Evolutionary conservation across 2,113 vertebrate genomes (phyloP).

Genomic region (Pogona vitticeps): DNA sequence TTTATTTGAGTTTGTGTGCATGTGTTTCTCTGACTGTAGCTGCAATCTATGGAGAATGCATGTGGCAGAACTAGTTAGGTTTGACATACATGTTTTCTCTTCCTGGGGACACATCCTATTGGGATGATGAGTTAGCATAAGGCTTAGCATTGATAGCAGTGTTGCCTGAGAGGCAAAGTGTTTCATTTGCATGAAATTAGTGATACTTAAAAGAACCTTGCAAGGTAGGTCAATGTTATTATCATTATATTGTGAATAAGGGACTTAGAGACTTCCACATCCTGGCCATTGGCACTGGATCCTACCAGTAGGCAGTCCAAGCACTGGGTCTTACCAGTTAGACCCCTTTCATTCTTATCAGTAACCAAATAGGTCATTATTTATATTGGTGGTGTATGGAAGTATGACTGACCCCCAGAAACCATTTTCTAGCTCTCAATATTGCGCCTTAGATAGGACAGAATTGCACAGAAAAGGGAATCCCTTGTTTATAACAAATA

Average conservation of each 20-base stretch:
- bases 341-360: background rate
- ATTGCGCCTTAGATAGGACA: background rate
- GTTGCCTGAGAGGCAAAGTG: background rate
- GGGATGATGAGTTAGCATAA: background rate
- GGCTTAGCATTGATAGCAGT: background rate
- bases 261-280: background rate
- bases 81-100: background rate
- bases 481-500: background rate
- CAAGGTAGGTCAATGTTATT: background rate
- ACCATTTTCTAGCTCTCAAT: background rate
- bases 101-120: background rate
- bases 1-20: background rate
- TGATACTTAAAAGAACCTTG: background rate
- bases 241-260: background rate
- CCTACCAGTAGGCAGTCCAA: background rate
- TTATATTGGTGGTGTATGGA: background rate
- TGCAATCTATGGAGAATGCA: background rate
- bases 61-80: background rate
- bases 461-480: background rate
- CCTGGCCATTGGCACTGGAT: background rate
- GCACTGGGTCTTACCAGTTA: background rate
- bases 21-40: background rate
- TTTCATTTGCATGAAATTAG: background rate
- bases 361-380: background rate
- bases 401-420: background rate